A percentile compares a stretch with the other conserved stretches of the same genome.
These are phyloP conservation scores for Perizoma flavofasciatum DNA, from an alignment of 2,888 invertebrate genomes.

Conservation along the genomic window DNA sequence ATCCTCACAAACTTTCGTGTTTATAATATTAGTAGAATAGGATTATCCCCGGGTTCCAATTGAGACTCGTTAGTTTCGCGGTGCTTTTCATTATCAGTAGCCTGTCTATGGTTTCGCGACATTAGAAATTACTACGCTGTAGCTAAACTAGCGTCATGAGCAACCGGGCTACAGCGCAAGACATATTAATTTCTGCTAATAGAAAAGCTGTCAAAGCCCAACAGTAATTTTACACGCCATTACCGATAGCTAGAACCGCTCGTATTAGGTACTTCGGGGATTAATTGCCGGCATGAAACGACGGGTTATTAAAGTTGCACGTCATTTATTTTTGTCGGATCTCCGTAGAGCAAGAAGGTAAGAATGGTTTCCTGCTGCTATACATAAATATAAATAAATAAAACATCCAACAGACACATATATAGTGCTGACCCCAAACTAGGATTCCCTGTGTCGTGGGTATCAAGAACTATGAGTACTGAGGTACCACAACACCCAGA, in stretches of 20 bases:
- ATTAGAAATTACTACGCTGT: too few relatives aligned
- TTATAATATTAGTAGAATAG: too few relatives aligned
- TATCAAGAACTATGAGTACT: too few relatives aligned
- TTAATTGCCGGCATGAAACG: constrained; percentile 15
- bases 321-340: not conserved
- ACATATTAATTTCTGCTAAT: constrained; percentile 36
- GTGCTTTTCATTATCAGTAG: too few relatives aligned
- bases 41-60: too few relatives aligned
- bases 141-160: constrained; percentile 4
- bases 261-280: constrained; percentile 12
- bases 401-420: too few relatives aligned
- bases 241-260: constrained; percentile 14
- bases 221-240: constrained; percentile 42
- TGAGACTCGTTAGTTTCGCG: too few relatives aligned
- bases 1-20: too few relatives aligned
- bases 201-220: constrained; percentile 40
- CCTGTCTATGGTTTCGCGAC: too few relatives aligned
- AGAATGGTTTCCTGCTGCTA: not conserved
- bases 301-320: not conserved
- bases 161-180: constrained; percentile 4
- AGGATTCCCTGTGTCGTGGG: too few relatives aligned
- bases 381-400: not conserved
- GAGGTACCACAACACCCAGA: too few relatives aligned
- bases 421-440: too few relatives aligned
- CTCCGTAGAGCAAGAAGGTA: not conserved